phyloP scores from a whole-genome alignment of 2,113 vertebrate genomes.

The Nothocercus julius region DNA sequence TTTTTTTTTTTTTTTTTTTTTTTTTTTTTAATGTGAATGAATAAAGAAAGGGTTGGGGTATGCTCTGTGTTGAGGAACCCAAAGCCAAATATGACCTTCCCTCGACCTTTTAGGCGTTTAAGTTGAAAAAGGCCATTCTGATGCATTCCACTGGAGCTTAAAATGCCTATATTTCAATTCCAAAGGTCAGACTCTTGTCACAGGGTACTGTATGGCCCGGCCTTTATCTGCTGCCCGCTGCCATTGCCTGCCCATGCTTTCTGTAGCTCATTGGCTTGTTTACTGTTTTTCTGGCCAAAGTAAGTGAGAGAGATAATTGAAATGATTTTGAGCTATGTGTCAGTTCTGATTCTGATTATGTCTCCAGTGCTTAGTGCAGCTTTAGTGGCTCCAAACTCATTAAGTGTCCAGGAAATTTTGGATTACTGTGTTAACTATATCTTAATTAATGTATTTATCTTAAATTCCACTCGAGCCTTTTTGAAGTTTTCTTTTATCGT shows the following conservation, averaged over 20 bases:
- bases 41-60: conserved; percentile 59
- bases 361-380: conserved; percentile 59
- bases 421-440: conserved; percentile 80
- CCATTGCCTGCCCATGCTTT: conserved; percentile 39
- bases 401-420: conserved; percentile 79
- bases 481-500: conserved; percentile 80
- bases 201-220: conserved; percentile 50
- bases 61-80: conserved; percentile 66
- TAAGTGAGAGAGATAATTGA: conserved; percentile 51
- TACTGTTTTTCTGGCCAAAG: conserved; percentile 38
- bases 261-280: conserved; percentile 38
- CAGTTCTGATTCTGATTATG: conserved; percentile 47
- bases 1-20: background rate
- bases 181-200: conserved; percentile 67
- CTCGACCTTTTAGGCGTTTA: conserved; percentile 71
- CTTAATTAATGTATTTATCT: conserved; percentile 84
- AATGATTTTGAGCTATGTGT: conserved; percentile 51
- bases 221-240: conserved; percentile 52
- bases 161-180: conserved; percentile 73
- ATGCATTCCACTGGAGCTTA: conserved; percentile 76
- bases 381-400: conserved; percentile 75
- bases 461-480: conserved; percentile 78
- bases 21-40: conserved; percentile 36
- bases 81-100: conserved; percentile 64
- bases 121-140: conserved; percentile 64